phyloP scores from a whole-genome alignment of 1,140 invertebrate genomes.

The Drosophila tani region DNA sequence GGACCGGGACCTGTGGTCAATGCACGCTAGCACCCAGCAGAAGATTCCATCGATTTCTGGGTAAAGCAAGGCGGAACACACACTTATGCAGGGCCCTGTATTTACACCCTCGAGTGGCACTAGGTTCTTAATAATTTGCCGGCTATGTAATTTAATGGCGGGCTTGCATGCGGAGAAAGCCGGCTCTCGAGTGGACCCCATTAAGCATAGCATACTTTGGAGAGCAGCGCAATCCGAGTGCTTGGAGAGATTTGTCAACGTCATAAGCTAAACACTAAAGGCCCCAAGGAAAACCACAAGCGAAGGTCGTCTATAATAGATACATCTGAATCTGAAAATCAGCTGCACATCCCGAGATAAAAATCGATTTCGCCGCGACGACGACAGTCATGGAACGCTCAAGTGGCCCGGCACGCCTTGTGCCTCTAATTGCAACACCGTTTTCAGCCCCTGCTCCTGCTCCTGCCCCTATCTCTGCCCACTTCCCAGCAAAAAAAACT shows the following conservation, averaged over 20 bases:
- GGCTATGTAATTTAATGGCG: constrained; percentile 54
- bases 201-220: constrained; percentile 25
- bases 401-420: constrained; percentile 54
- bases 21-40: constrained; percentile 63
- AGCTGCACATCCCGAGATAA: constrained; percentile 72
- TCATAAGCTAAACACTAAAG: constrained; percentile 2
- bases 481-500: constrained; percentile 34
- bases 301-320: constrained; percentile 61
- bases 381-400: constrained; percentile 51
- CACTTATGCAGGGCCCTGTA: constrained; percentile 25
- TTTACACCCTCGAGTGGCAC: constrained; percentile 21
- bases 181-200: constrained; percentile 12
- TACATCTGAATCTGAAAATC: constrained; percentile 52
- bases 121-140: constrained; percentile 51
- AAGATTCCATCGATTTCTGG: constrained; percentile 74
- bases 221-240: constrained; percentile 6
- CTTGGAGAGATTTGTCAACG: constrained; percentile 54
- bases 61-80: constrained; percentile 28
- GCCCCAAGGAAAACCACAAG: constrained; percentile 22
- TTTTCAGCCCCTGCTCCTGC: background rate
- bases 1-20: constrained; percentile 57
- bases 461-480: background rate
- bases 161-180: constrained; percentile 43
- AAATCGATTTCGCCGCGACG: constrained; percentile 65
- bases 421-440: constrained; percentile 8